These are phyloP conservation scores for Heliconius charithonia DNA, from an alignment of 2,888 invertebrate genomes.

Conservation along the genomic window DNA sequence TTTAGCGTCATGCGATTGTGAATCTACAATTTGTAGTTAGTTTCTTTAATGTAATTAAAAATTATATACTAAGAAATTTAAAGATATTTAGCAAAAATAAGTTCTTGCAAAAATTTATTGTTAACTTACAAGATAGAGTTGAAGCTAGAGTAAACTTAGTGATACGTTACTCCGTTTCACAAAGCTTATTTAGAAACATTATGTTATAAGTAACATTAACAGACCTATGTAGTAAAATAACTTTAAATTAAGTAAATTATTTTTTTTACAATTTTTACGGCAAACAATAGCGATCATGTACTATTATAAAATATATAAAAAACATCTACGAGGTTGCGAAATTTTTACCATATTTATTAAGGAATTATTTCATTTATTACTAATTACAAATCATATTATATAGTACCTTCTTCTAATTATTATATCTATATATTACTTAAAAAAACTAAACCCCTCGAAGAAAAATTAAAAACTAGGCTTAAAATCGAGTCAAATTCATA, in stretches of 20 bases:
- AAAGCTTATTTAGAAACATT: background rate
- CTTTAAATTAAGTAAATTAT: too few species aligned
- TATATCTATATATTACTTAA: background rate
- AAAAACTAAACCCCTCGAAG: background rate
- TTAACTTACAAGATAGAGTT: too few species aligned
- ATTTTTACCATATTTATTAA: background rate
- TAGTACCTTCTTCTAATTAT: too few species aligned
- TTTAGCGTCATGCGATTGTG: slow-evolving; percentile 21
- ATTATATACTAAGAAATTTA: background rate
- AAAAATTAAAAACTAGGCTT: background rate
- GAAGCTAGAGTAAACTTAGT: background rate
- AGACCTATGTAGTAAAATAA: too few species aligned
- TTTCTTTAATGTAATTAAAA: background rate
- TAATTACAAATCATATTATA: too few species aligned
- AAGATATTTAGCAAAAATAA: background rate
- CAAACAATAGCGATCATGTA: background rate
- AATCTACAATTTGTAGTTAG: background rate
- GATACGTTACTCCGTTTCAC: background rate
- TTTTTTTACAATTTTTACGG: too few species aligned
- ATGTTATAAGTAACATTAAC: background rate
- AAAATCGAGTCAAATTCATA: slow-evolving; percentile 1
- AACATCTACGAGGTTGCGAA: background rate
- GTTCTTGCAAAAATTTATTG: too few species aligned
- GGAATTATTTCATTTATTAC: background rate
- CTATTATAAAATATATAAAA: background rate